Evolutionary conservation across 2,797 vertebrate species (phyloP).

Genomic region (Adelosebastes latens): DNA sequence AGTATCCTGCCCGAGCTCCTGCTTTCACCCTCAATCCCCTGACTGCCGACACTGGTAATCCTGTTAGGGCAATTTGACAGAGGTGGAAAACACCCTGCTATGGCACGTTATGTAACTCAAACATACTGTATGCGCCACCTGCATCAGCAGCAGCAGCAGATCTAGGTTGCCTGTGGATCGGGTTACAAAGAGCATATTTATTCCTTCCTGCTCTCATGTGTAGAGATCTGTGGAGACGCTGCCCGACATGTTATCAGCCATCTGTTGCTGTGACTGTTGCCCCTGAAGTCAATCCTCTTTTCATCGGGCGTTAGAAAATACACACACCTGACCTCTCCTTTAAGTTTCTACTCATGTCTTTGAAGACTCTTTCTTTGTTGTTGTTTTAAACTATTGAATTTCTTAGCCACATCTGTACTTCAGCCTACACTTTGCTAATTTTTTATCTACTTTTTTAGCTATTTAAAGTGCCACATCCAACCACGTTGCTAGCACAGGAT

Average conservation of each 20-base stretch:
- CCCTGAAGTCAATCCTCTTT: conserved; percentile 48
- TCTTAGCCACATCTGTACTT: neutral
- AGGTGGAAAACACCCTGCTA: neutral
- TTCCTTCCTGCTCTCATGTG: neutral
- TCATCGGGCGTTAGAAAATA: neutral
- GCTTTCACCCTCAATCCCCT: neutral
- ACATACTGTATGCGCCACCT: neutral
- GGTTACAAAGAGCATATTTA: neutral
- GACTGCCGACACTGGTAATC: conserved; percentile 41
- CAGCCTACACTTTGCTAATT: neutral
- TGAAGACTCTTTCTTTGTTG: neutral
- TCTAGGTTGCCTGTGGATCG: neutral
- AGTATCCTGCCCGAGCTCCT: neutral
- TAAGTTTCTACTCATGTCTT: neutral
- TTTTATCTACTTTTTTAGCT: neutral
- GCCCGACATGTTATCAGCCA: conserved; percentile 13
- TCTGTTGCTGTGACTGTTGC: conserved; percentile 40
- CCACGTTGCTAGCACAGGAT: neutral
- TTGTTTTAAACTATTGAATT: neutral
- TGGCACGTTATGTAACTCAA: conserved; percentile 11
- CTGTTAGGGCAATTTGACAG: conserved; percentile 16
- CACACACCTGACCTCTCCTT: conserved; percentile 20
- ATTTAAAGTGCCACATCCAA: neutral
- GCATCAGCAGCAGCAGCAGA: neutral
- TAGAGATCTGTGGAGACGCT: conserved; percentile 6